A percentile compares a stretch with the other conserved stretches of the same genome.
Conservation (phyloP, 1,140 invertebrate species). For the Sarcophaga bullata region DNA sequence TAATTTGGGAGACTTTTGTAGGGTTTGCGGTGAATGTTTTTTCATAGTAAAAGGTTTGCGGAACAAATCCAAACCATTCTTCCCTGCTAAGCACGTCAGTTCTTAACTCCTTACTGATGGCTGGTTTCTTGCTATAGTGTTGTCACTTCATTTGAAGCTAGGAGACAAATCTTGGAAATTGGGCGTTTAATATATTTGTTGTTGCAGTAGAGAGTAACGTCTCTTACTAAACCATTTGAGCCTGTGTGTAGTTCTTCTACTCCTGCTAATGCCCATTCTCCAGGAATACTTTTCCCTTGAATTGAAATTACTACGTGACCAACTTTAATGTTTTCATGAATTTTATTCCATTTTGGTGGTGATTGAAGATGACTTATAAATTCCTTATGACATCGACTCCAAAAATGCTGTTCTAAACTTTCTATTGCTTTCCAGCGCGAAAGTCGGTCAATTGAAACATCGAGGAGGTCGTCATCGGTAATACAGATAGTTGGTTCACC, state of each 20-base stretch:
- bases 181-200: too few relatives aligned
- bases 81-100: too few relatives aligned
- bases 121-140: too few relatives aligned
- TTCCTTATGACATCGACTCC: constrained; percentile 33
- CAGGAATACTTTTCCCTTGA: not conserved
- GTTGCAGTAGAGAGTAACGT: not conserved
- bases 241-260: not conserved
- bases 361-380: not conserved
- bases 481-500: constrained; percentile 50
- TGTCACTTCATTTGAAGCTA: too few relatives aligned
- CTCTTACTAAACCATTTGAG: not conserved
- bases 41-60: too few relatives aligned
- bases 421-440: constrained; percentile 49
- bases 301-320: not conserved
- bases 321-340: not conserved
- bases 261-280: not conserved
- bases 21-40: too few relatives aligned
- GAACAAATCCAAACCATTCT: too few relatives aligned
- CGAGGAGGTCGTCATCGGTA: constrained; percentile 40
- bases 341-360: not conserved
- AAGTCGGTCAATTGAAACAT: constrained; percentile 37
- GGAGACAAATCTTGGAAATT: too few relatives aligned
- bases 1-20: too few relatives aligned
- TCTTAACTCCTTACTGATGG: too few relatives aligned
- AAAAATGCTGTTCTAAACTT: constrained; percentile 48